Base-by-base conservation (phyloP, 2,113 vertebrate genomes). In the Trogon melanurus region DNA sequence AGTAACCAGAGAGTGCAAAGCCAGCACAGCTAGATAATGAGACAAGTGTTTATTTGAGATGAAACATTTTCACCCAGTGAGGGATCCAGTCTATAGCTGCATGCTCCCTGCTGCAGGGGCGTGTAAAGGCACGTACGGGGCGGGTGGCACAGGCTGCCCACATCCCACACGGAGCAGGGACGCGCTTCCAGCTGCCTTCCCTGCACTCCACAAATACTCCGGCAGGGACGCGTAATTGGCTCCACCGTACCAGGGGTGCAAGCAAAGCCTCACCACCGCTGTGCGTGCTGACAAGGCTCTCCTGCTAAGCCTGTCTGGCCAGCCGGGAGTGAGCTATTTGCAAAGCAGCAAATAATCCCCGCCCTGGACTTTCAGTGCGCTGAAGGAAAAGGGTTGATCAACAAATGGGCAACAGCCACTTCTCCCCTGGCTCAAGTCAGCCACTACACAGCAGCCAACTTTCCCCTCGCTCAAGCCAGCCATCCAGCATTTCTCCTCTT, bases 1-100 rank as follows among this genome's bases (percentile, higher is more conserved):
- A 87, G 94, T 8, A 85, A 95, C 47, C 91, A 83, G 94, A 84
- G n/a, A 95, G 86, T 8, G 73, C 87, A 95, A 69, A 93, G 87
- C 83, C 79, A 56, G 88, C 62, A 57, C 54, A 19, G 89, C 57
- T 50, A 76, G 88, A 92, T 96, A 94, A 97, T 86, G 79, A 96
- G 95, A 88, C 90, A 78, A 92, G 91, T 79, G 93, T 93, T 91
- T 85, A 67, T 71, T 78, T 23, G 91, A 81, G 91, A 83, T 64
- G 57, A 51, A 92, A 76, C 74, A 62, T 94, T 93, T 56, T 80
- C 88, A 85, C 65, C 62, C 9, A 1, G 64, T 0, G 2, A 65
- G 57, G 66, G 71, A 92, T 60, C 41, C 4, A 10, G 61, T 34
- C 56, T 3, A 3, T 19, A 56, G 62, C 60, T 20, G 73, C 45